A percentile compares a stretch with the other conserved stretches of the same genome.
Conservation (phyloP, 2,113 vertebrate genomes). For the Onychostoma macrolepis region DNA sequence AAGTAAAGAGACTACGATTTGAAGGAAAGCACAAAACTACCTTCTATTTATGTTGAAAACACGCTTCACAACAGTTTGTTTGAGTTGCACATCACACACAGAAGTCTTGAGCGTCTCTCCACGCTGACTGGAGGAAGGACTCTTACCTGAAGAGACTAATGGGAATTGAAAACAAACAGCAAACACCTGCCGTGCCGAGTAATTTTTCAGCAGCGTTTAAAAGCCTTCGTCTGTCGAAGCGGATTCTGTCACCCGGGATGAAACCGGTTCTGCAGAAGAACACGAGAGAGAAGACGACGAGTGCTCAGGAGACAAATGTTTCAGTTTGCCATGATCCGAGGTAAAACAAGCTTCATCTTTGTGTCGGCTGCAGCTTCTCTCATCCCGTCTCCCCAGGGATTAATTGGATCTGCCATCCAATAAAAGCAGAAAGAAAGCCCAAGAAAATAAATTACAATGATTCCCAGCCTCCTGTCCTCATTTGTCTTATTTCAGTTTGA, state of each 20-base stretch:
- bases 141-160: constrained; percentile 63
- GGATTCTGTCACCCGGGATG: constrained; percentile 67
- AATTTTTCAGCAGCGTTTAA: constrained; percentile 68
- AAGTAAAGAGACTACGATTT: background rate
- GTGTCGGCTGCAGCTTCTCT: constrained; percentile 47
- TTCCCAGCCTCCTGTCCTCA: constrained; percentile 52
- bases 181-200: constrained; percentile 58
- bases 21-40: background rate
- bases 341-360: constrained; percentile 64
- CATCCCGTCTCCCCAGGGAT: constrained; percentile 55
- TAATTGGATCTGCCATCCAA: constrained; percentile 61
- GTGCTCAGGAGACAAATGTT: constrained; percentile 72
- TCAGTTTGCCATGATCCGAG: constrained; percentile 71
- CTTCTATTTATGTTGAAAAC: background rate
- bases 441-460: constrained; percentile 63
- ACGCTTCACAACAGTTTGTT: background rate
- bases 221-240: constrained; percentile 66
- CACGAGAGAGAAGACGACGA: constrained; percentile 56
- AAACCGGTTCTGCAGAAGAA: constrained; percentile 66
- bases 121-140: constrained; percentile 50
- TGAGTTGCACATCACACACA: background rate
- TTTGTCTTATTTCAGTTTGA: constrained; percentile 62
- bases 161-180: constrained; percentile 60
- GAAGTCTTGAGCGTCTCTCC: constrained; percentile 14
- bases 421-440: constrained; percentile 49